phyloP scores from a whole-genome alignment of 2,113 vertebrate species.

The Calonectris borealis region DNA sequence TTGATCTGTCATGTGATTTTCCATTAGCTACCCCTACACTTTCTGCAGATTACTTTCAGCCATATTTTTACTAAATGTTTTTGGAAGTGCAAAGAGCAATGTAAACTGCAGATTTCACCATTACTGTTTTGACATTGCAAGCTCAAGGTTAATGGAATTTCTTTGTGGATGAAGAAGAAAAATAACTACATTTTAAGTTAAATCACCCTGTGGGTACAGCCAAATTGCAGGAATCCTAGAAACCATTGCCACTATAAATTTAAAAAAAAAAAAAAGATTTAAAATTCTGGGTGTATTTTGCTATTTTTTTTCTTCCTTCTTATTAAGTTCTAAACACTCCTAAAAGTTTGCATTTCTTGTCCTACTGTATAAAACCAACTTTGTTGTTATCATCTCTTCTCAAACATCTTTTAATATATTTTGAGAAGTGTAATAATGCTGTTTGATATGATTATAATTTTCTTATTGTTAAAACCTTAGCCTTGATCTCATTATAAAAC shows the following conservation, averaged over 20 bases:
- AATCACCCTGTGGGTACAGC: background rate
- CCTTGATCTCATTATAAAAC: background rate
- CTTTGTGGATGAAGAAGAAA: background rate
- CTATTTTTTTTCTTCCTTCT: background rate
- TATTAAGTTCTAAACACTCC: background rate
- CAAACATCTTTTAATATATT: background rate
- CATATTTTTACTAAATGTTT: constrained; percentile 47
- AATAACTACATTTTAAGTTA: background rate
- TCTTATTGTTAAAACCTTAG: background rate
- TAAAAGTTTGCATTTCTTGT: background rate
- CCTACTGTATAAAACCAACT: background rate
- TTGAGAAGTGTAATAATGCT: background rate
- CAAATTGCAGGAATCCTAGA: background rate
- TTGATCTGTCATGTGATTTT: constrained; percentile 42
- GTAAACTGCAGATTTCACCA: constrained; percentile 15
- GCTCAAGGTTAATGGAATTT: constrained; percentile 46
- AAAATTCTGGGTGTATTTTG: background rate
- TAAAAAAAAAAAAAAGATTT: too few species aligned
- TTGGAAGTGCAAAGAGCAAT: constrained; percentile 8
- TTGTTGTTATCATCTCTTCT: background rate
- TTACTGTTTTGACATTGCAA: constrained; percentile 13
- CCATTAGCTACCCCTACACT: background rate
- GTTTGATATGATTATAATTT: background rate
- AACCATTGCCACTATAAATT: background rate
- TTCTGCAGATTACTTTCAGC: constrained; percentile 39